Percentiles rank a stretch among this genome's conserved stretches.
Evolutionary conservation across 2,888 invertebrate genomes (phyloP).

Genomic region (Meliscaeva auricollis): DNA sequence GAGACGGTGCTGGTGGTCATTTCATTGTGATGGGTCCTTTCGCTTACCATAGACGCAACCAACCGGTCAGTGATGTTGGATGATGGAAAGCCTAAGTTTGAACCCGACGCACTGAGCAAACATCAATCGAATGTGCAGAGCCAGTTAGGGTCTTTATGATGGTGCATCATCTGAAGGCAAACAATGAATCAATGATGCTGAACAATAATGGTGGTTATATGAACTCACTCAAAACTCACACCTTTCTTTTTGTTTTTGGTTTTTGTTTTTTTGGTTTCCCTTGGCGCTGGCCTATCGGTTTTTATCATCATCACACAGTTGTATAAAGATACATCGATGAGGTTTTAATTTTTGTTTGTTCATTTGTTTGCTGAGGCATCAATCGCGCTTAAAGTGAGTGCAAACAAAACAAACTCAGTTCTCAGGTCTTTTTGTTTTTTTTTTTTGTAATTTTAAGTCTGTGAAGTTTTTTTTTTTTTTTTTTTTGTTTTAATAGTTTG

Average conservation of each 20-base stretch:
- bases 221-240: slow-evolving; percentile 30
- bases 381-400: slow-evolving; percentile 71
- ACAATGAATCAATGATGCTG: slow-evolving; percentile 52
- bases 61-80: neutral
- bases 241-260: slow-evolving; percentile 65
- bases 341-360: slow-evolving; percentile 64
- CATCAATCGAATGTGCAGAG: slow-evolving; percentile 48
- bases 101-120: slow-evolving; percentile 54
- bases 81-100: slow-evolving; percentile 47
- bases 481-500: too few species aligned
- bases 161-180: slow-evolving; percentile 40
- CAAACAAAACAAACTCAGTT: slow-evolving; percentile 57
- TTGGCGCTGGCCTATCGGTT: slow-evolving; percentile 46
- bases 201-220: slow-evolving; percentile 32
- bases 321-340: slow-evolving; percentile 63
- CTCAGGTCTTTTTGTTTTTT: slow-evolving; percentile 51
- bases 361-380: slow-evolving; percentile 68
- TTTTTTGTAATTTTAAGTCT: neutral
- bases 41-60: neutral
- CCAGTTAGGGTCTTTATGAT: neutral
- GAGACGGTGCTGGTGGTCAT: slow-evolving; percentile 37
- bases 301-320: slow-evolving; percentile 51
- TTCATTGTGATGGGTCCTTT: slow-evolving; percentile 34
- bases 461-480: neutral
- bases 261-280: slow-evolving; percentile 51